Evolutionary conservation across 1,140 invertebrate genomes (phyloP).

Genomic region (Physella acuta): DNA sequence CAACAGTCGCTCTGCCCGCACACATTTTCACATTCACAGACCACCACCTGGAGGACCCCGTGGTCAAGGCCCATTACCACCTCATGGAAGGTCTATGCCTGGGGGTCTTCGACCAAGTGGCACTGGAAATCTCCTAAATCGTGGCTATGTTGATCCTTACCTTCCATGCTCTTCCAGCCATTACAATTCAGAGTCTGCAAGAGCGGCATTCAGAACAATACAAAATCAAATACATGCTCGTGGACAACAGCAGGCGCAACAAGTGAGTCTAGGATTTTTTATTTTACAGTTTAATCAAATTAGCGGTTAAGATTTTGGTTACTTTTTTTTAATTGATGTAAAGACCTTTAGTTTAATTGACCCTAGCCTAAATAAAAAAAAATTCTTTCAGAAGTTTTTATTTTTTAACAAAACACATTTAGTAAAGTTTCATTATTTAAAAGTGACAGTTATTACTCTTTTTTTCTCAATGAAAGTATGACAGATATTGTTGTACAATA

Average conservation of each 20-base stretch:
- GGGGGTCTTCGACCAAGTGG: neutral
- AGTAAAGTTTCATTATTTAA: too few relatives aligned
- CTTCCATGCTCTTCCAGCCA: neutral
- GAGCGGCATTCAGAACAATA: neutral
- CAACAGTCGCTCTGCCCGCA: neutral
- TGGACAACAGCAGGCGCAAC: neutral
- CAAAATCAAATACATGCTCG: neutral
- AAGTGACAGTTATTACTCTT: too few relatives aligned
- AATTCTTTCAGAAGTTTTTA: too few relatives aligned
- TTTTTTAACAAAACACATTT: too few relatives aligned
- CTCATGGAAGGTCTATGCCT: neutral
- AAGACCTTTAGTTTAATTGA: too few relatives aligned
- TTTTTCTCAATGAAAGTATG: too few relatives aligned
- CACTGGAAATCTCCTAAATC: neutral
- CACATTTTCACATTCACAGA: neutral
- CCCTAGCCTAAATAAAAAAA: too few relatives aligned
- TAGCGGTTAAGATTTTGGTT: too few relatives aligned
- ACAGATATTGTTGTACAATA: too few relatives aligned
- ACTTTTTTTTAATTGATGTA: too few relatives aligned
- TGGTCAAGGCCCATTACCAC: neutral
- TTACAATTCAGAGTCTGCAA: slow-evolving; percentile 1
- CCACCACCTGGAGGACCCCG: neutral
- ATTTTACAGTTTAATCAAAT: neutral
- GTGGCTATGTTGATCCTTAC: slow-evolving; percentile 13
- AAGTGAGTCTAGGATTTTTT: neutral